Evolutionary conservation across 1,140 invertebrate genomes (phyloP), one percentile per base, ranked within the genome.

Genomic region (Drosophila saltans): DNA sequence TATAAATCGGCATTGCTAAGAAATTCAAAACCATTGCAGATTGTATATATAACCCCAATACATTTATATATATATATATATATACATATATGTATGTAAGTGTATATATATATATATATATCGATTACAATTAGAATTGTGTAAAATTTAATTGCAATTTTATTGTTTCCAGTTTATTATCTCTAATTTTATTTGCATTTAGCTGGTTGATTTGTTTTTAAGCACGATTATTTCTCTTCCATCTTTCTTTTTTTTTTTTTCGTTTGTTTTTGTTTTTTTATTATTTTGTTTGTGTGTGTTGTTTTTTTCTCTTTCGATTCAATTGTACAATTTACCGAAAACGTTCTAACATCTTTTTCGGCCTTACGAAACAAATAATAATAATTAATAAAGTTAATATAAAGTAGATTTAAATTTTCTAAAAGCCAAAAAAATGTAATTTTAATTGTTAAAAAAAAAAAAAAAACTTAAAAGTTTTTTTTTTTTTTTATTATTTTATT

Each of bases 81-180:
- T 43, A 41, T 75, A 41, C 66, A 36, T 75, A 40, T 48, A 64
- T 70, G 26, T 75, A 40, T 48, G 60, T 66, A 45, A 57, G 39
- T 62, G 43, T 57, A 45, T 43, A 41, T 75, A 48, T 59, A 66
- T 36, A 28, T 69, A 65, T 64, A 57, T 73, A 68, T 59, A 60
- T 74, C 62, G 39, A 74, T 69, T 77, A 66, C 67, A 60, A 71
- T 74, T 78, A 77, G 71, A 81, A 81, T 72, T 82, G 66, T 76
- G 55, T 62, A 66, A 69, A 75, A 75, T 83, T 60, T 79, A 82
- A 75, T 74, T 82, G 69, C 77, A 82, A 75, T 79, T 78, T 83
- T 79, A 82, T 83, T 82, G 78, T 81, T 81, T 82, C 67, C 70
- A 40, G 16, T 36, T 59, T 59, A 75, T 75, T 76, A 43, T 70